A percentile compares a stretch with the other conserved stretches of the same genome.
These are phyloP conservation scores for Chiloscyllium plagiosum DNA, from an alignment of 2,113 vertebrate species.

Conservation along the genomic window DNA sequence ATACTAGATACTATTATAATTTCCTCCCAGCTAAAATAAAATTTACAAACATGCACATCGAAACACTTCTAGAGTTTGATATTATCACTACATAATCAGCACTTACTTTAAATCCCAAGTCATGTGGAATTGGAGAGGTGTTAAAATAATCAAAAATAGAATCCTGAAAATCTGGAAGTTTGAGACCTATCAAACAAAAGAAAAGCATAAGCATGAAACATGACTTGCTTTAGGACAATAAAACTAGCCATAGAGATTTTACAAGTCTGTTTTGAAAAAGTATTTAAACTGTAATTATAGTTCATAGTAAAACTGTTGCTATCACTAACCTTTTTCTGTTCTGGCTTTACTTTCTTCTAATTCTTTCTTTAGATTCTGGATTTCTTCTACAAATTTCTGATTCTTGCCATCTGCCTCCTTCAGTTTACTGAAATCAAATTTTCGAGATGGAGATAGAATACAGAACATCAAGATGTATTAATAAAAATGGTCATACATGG, in stretches of 20 bases:
- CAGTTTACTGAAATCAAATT: constrained; percentile 68
- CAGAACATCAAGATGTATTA: not conserved
- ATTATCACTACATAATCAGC: not conserved
- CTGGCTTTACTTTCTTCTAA: constrained; percentile 75
- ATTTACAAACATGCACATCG: not conserved
- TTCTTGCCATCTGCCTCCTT: constrained; percentile 78
- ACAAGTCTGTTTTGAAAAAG: not conserved
- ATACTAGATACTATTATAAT: not conserved
- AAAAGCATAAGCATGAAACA: not conserved
- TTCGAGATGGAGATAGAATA: not conserved
- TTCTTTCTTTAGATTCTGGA: constrained; percentile 81
- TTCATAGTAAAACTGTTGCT: not conserved
- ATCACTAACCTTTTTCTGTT: constrained; percentile 69
- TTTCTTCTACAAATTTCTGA: constrained; percentile 71
- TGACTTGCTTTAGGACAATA: not conserved
- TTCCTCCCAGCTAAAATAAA: not conserved
- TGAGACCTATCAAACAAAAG: constrained; percentile 65
- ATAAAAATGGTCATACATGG: not conserved
- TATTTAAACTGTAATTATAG: not conserved
- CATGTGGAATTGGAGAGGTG: constrained; percentile 86
- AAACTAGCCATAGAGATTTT: not conserved
- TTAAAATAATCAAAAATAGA: constrained; percentile 97
- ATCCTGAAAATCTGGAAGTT: constrained; percentile 89
- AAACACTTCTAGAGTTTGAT: not conserved
- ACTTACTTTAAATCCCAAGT: constrained; percentile 90